These are phyloP conservation scores for Drosophila niveifrons DNA, from an alignment of 2,888 invertebrate species.

Conservation along the genomic window DNA sequence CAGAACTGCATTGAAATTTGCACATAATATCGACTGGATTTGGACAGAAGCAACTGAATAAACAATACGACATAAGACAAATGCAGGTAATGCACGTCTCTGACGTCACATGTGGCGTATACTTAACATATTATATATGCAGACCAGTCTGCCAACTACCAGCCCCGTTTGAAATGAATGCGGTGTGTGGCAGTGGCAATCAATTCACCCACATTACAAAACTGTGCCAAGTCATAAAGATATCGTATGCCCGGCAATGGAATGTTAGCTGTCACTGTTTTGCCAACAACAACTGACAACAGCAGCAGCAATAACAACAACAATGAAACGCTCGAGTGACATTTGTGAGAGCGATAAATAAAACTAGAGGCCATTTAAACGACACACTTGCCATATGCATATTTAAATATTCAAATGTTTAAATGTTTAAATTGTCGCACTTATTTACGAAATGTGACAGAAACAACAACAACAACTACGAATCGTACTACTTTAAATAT, in stretches of 20 bases:
- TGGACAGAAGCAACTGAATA: constrained; percentile 27
- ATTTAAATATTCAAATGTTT: constrained; percentile 71
- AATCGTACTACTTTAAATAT: not conserved
- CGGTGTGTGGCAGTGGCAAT: constrained; percentile 23
- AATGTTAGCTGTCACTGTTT: constrained; percentile 48
- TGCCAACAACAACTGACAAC: constrained; percentile 25
- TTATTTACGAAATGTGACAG: constrained; percentile 41
- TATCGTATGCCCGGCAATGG: constrained; percentile 35
- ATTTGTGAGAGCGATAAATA: constrained; percentile 73
- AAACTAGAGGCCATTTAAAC: constrained; percentile 69
- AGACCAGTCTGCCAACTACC: constrained; percentile 35
- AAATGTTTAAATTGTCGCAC: constrained; percentile 62
- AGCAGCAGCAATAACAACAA: constrained; percentile 3
- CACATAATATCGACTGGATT: constrained; percentile 56
- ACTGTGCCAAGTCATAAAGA: constrained; percentile 62
- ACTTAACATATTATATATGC: constrained; percentile 39
- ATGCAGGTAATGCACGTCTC: constrained; percentile 1
- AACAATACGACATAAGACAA: constrained; percentile 22
- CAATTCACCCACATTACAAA: constrained; percentile 52
- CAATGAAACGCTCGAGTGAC: constrained; percentile 63
- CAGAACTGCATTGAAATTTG: constrained; percentile 57
- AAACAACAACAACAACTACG: constrained; percentile 5
- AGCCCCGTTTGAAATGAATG: not conserved
- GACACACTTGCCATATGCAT: constrained; percentile 54
- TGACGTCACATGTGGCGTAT: constrained; percentile 28